phyloP scores from a whole-genome alignment of 2,797 vertebrate genomes.

The Sarcoramphus papa region DNA sequence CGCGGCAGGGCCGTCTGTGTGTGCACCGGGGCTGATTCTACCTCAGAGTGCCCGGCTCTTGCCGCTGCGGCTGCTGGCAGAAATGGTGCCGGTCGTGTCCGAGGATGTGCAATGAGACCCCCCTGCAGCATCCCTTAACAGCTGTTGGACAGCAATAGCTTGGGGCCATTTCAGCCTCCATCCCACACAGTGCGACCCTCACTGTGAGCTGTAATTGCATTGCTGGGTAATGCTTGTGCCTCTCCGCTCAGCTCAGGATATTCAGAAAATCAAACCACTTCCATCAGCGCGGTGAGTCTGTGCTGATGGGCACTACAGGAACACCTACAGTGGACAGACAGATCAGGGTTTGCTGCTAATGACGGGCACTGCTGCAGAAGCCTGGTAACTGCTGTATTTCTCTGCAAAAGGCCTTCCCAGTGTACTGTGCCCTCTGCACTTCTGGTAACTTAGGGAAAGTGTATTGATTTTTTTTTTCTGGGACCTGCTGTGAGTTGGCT shows the following conservation, averaged over 20 bases:
- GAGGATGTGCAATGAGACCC: background rate
- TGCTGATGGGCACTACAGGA: background rate
- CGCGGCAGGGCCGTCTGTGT: fast-evolving
- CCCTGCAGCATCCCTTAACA: background rate
- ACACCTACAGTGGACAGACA: background rate
- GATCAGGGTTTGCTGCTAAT: background rate
- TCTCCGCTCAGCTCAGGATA: background rate
- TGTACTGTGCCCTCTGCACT: background rate
- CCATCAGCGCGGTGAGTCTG: background rate
- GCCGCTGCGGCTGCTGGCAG: background rate
- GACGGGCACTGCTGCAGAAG: background rate
- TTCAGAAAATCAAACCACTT: background rate
- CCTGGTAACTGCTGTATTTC: background rate
- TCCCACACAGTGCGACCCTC: background rate
- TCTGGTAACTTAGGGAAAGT: conserved; percentile 26
- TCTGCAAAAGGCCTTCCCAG: conserved; percentile 4
- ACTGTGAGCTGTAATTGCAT: background rate
- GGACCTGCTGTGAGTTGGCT: conserved; percentile 28
- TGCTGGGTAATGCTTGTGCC: background rate
- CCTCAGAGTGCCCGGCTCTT: fast-evolving
- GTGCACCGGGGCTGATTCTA: fast-evolving
- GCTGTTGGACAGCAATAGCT: background rate
- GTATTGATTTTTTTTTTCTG: conserved; percentile 52
- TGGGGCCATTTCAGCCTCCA: background rate
- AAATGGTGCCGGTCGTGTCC: fast-evolving